Conservation (phyloP, 2,797 vertebrate genomes). For the Megaceryle alcyon region DNA sequence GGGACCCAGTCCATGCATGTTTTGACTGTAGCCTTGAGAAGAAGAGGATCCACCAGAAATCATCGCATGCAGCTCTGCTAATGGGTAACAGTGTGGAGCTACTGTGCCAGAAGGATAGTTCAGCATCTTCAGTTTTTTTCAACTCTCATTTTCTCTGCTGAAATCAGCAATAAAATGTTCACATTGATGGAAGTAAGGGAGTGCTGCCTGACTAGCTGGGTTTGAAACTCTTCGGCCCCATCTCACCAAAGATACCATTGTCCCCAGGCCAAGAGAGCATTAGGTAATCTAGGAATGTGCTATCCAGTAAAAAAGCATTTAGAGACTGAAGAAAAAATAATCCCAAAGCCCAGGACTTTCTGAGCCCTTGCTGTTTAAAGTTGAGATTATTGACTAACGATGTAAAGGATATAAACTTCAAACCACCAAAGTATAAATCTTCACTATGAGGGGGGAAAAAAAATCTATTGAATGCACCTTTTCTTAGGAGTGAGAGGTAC, state of each 20-base stretch:
- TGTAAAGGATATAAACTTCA: slow-evolving; percentile 34
- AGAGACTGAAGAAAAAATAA: slow-evolving; percentile 7
- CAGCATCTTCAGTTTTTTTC: background rate
- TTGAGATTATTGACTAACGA: slow-evolving; percentile 41
- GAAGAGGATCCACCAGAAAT: background rate
- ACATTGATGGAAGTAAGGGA: background rate
- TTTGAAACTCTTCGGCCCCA: background rate
- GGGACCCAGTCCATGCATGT: accelerated
- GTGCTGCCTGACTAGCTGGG: background rate
- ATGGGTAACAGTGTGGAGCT: background rate
- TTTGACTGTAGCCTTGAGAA: background rate
- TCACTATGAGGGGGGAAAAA: slow-evolving; percentile 17
- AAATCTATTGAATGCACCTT: slow-evolving; percentile 4
- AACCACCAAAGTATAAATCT: slow-evolving; percentile 49
- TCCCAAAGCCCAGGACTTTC: background rate
- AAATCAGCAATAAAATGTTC: background rate
- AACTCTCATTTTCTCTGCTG: background rate
- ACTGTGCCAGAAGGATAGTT: background rate
- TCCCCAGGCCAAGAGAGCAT: background rate
- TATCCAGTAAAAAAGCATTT: background rate
- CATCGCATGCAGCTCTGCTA: background rate
- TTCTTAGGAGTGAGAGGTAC: slow-evolving; percentile 49
- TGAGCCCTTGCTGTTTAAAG: background rate
- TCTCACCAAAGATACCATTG: background rate
- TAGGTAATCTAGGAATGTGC: slow-evolving; percentile 1